Percentiles rank a stretch among this genome's conserved stretches.
Evolutionary conservation across 2,888 invertebrate species (phyloP).

Genomic region (Pteria penguin): DNA sequence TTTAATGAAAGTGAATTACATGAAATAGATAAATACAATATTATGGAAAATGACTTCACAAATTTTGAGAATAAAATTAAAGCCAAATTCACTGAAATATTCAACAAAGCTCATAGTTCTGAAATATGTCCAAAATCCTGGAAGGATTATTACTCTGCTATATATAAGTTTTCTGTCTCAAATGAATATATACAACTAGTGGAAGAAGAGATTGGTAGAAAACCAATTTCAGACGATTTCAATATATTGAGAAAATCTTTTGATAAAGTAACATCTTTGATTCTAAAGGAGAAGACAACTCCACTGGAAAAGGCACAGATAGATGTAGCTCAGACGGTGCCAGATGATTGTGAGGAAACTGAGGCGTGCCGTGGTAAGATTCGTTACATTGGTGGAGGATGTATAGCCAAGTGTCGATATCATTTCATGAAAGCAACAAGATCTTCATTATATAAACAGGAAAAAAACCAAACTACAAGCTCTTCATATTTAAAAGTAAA

Average conservation of each 20-base stretch:
- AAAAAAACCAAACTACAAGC: background rate
- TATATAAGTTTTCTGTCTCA: background rate
- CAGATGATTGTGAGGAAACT: background rate
- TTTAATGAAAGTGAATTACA: conserved; percentile 4
- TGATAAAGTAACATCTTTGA: background rate
- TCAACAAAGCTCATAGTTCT: background rate
- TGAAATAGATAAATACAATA: background rate
- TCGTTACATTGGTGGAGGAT: background rate
- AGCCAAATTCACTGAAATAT: background rate
- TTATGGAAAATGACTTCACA: background rate
- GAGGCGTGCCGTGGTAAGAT: background rate
- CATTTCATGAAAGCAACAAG: background rate
- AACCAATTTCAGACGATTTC: background rate
- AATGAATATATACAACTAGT: background rate
- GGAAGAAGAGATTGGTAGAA: background rate
- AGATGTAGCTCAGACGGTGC: background rate
- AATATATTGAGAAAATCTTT: background rate
- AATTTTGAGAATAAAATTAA: background rate
- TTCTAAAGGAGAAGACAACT: background rate
- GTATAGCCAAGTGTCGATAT: background rate
- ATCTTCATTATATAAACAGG: background rate
- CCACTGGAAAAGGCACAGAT: background rate
- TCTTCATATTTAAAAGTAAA: background rate
- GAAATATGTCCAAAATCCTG: background rate
- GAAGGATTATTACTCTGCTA: background rate